These are phyloP conservation scores for Mesorhabditis belari DNA, from an alignment of 2,888 invertebrate genomes.

Conservation along the genomic window DNA sequence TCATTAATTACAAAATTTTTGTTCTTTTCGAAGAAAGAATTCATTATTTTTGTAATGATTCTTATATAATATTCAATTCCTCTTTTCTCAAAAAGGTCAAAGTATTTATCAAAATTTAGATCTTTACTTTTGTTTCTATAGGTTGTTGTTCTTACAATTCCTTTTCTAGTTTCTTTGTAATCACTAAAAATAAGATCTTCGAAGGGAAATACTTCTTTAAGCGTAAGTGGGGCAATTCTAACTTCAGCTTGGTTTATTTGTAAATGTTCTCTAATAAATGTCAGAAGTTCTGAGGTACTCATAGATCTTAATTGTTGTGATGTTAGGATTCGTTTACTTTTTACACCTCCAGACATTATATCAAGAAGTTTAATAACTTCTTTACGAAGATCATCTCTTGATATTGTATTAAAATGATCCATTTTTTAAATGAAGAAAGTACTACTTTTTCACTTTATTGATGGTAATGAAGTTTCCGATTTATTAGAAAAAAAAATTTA, in stretches of 20 bases:
- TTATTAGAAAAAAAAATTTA: slow-evolving; percentile 6
- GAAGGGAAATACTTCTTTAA: slow-evolving; percentile 14
- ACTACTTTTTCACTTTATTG: slow-evolving; percentile 2
- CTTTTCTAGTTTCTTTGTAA: slow-evolving; percentile 11
- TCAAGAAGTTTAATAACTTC: slow-evolving; percentile 11
- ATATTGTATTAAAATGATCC: slow-evolving; percentile 11
- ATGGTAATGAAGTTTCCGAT: slow-evolving; percentile 10
- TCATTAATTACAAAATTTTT: slow-evolving; percentile 13
- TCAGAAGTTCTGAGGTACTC: slow-evolving; percentile 1
- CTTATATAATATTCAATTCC: slow-evolving; percentile 4
- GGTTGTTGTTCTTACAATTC: slow-evolving; percentile 6
- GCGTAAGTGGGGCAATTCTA: not conserved
- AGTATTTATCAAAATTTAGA: slow-evolving; percentile 6
- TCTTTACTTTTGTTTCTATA: slow-evolving; percentile 9
- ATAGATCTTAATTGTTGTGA: not conserved
- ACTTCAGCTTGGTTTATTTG: not conserved
- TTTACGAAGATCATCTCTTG: slow-evolving; percentile 15
- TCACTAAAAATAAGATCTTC: slow-evolving; percentile 13
- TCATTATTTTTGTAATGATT: not conserved
- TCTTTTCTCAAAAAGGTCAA: slow-evolving; percentile 1
- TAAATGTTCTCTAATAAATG: slow-evolving; percentile 4
- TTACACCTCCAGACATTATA: slow-evolving; percentile 11
- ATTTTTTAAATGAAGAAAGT: slow-evolving; percentile 11
- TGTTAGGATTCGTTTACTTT: slow-evolving; percentile 4
- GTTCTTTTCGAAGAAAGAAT: slow-evolving; percentile 14